phyloP scores from a whole-genome alignment of 2,113 vertebrate species.

The Dendrocopos noguchii region DNA sequence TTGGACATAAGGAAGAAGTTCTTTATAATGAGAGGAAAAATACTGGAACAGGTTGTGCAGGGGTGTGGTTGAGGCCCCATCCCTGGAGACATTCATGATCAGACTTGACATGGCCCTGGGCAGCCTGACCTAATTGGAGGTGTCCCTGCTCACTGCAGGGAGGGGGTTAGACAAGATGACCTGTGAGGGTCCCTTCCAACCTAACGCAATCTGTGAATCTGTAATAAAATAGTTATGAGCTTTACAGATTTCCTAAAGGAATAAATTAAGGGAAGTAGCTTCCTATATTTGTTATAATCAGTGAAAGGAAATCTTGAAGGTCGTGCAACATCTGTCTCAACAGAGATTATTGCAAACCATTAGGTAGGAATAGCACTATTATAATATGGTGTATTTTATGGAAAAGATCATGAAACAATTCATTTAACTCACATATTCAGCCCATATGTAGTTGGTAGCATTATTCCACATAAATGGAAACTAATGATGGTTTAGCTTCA shows the following conservation, averaged over 20 bases:
- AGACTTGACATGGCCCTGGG: too few species aligned
- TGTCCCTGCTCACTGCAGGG: too few species aligned
- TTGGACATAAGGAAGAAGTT: too few species aligned
- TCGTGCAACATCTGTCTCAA: background rate
- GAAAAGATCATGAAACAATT: background rate
- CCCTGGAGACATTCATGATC: too few species aligned
- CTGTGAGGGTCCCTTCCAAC: too few species aligned
- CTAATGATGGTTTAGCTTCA: background rate
- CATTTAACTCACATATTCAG: background rate
- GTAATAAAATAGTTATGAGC: background rate
- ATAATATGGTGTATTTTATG: background rate
- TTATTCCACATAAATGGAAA: background rate
- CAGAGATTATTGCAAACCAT: background rate
- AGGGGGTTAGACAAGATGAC: too few species aligned
- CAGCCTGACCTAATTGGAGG: too few species aligned
- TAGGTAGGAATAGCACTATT: background rate
- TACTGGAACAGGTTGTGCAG: too few species aligned
- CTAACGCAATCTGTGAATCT: too few species aligned
- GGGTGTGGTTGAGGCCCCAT: too few species aligned
- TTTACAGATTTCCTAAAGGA: background rate
- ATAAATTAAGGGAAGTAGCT: background rate
- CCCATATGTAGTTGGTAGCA: background rate
- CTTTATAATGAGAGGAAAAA: too few species aligned
- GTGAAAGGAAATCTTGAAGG: constrained; percentile 29
- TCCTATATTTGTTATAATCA: constrained; percentile 5